phyloP scores from a whole-genome alignment of 2,888 invertebrate genomes.

The Panzeria rudis region DNA sequence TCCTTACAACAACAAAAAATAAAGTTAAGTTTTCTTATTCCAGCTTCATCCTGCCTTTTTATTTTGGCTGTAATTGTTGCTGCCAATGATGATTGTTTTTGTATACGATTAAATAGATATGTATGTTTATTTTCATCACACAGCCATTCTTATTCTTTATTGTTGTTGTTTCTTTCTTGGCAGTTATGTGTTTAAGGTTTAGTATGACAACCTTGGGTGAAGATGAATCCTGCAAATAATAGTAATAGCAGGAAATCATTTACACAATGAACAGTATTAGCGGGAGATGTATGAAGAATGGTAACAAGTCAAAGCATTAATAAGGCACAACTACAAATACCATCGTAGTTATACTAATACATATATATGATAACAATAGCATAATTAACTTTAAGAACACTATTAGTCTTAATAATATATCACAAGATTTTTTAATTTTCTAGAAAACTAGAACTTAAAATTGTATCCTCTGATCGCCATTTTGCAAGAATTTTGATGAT shows the following conservation, averaged over 20 bases:
- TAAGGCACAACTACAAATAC: too few relatives aligned
- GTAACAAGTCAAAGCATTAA: not conserved
- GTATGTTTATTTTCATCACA: conserved; percentile 26
- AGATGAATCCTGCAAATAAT: not conserved
- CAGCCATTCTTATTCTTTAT: not conserved
- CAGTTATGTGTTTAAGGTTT: not conserved
- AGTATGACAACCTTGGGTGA: not conserved
- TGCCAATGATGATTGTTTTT: conserved; percentile 41
- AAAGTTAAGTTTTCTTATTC: not conserved
- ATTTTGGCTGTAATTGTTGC: conserved; percentile 34
- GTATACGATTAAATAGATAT: not conserved
- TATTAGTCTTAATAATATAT: too few relatives aligned
- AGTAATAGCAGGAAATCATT: not conserved
- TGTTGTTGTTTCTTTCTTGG: not conserved
- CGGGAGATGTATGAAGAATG: too few relatives aligned
- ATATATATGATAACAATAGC: too few relatives aligned
- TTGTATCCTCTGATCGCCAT: too few relatives aligned
- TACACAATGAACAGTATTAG: not conserved
- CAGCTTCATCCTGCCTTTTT: not conserved
- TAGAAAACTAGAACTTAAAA: too few relatives aligned
- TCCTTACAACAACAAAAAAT: not conserved
- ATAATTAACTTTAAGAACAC: too few relatives aligned
- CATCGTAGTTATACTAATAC: too few relatives aligned
- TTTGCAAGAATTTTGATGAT: too few relatives aligned
- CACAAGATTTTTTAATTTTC: too few relatives aligned